A percentile compares a stretch with the other conserved stretches of the same genome.
phyloP scores from a whole-genome alignment of 2,113 vertebrate genomes.

The Sinocyclocheilus anophthalmus region DNA sequence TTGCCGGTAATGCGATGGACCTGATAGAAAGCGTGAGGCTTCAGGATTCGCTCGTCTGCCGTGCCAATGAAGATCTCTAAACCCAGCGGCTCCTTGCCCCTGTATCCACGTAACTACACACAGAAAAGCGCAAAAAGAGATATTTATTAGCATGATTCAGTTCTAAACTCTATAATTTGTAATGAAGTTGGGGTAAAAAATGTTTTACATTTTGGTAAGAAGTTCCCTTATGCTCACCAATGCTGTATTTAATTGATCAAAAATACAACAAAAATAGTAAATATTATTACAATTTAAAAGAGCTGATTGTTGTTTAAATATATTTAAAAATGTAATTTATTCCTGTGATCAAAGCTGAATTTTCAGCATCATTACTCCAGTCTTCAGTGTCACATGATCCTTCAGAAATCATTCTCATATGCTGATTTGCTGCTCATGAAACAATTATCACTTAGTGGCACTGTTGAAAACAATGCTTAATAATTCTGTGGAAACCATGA shows the following conservation, averaged over 20 bases:
- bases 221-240: too few relatives aligned
- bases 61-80: constrained; percentile 99
- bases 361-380: background rate
- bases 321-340: too few relatives aligned
- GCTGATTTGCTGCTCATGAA: background rate
- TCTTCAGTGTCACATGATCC: background rate
- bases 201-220: too few relatives aligned
- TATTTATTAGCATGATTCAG: background rate
- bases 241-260: too few relatives aligned
- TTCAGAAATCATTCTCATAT: background rate
- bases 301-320: too few relatives aligned
- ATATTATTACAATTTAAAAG: too few relatives aligned
- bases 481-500: background rate
- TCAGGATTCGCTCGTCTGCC: constrained; percentile 93
- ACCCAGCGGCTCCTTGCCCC: constrained; percentile 91
- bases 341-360: background rate
- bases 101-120: constrained; percentile 89
- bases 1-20: constrained; percentile 98
- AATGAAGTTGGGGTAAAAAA: too few relatives aligned
- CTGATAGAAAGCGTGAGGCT: constrained; percentile 98
- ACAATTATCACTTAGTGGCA: too few relatives aligned
- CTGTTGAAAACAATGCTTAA: too few relatives aligned
- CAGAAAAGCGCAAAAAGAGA: background rate
- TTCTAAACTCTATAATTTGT: too few relatives aligned
- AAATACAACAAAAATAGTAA: too few relatives aligned